phyloP scores from a whole-genome alignment of 2,797 vertebrate genomes.

The Aldrovandia affinis region DNA sequence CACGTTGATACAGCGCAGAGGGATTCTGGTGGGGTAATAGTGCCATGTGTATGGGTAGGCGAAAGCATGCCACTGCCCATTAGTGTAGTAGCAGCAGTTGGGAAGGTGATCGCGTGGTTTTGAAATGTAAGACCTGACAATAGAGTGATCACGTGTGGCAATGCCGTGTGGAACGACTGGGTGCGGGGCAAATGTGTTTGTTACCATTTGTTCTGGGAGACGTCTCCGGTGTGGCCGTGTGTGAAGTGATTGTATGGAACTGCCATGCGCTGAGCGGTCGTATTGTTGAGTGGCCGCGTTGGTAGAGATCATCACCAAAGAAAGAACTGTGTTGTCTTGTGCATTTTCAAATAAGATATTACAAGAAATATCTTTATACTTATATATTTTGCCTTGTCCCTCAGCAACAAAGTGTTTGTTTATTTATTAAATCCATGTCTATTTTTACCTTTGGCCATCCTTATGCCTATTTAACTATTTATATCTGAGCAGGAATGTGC shows the following conservation, averaged over 20 bases:
- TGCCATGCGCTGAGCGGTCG: neutral
- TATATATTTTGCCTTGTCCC: neutral
- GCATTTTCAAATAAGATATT: neutral
- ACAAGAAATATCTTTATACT: neutral
- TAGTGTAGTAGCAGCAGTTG: too few species aligned
- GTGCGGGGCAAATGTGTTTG: too few species aligned
- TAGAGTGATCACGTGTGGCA: too few species aligned
- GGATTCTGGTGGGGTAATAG: neutral
- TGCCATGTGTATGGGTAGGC: neutral
- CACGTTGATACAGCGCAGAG: too few species aligned
- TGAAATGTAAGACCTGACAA: too few species aligned
- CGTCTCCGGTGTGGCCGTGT: neutral
- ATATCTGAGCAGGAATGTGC: neutral
- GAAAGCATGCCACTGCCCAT: too few species aligned
- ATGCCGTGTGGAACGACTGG: too few species aligned
- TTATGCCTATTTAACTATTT: slow-evolving; percentile 7
- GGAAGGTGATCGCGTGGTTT: too few species aligned
- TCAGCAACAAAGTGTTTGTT: slow-evolving; percentile 43
- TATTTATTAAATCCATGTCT: slow-evolving; percentile 18
- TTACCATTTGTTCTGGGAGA: neutral
- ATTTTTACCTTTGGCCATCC: slow-evolving; percentile 5
- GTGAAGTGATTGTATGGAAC: neutral
- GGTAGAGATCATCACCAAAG: neutral
- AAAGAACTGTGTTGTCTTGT: neutral
- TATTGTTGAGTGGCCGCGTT: neutral